Conservation (phyloP, 2,888 invertebrate genomes). For the Amiota minor region DNA sequence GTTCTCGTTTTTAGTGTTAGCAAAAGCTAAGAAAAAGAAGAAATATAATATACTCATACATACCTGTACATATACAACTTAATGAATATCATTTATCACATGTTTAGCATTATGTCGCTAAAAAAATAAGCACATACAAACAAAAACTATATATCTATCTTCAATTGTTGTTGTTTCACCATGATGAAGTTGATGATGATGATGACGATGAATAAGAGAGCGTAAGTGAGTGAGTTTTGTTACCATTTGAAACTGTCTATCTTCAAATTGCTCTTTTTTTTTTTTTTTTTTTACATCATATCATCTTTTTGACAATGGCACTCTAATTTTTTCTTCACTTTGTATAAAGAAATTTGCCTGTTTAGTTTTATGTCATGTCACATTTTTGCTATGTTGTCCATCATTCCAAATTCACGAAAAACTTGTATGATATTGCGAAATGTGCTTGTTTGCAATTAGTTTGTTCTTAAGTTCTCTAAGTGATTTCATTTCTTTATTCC, state of each 20-base stretch:
- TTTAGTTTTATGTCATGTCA: conserved; percentile 37
- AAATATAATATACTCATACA: conserved; percentile 22
- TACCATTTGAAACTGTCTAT: too few relatives aligned
- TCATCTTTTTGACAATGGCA: conserved; percentile 54
- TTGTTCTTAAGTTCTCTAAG: not conserved
- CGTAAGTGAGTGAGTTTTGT: too few relatives aligned
- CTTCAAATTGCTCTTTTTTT: not conserved
- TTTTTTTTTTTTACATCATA: not conserved
- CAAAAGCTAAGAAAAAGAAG: not conserved
- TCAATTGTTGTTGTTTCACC: too few relatives aligned
- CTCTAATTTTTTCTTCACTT: conserved; percentile 51
- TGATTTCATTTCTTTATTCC: conserved; percentile 20
- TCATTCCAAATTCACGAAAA: not conserved
- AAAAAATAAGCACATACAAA: conserved; percentile 46
- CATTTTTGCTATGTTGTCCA: not conserved
- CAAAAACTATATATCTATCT: not conserved
- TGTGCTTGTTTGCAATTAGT: not conserved
- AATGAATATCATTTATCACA: conserved; percentile 50
- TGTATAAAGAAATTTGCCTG: conserved; percentile 10
- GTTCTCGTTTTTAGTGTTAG: conserved; percentile 10
- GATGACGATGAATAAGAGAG: too few relatives aligned
- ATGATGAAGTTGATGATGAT: too few relatives aligned
- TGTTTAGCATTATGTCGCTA: conserved; percentile 66
- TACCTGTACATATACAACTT: too few relatives aligned
- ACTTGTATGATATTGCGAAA: conserved; percentile 1